Evolutionary conservation across 2,888 invertebrate genomes (phyloP), one percentile per base, ranked within the genome.

Genomic region (Theretra japonica): DNA sequence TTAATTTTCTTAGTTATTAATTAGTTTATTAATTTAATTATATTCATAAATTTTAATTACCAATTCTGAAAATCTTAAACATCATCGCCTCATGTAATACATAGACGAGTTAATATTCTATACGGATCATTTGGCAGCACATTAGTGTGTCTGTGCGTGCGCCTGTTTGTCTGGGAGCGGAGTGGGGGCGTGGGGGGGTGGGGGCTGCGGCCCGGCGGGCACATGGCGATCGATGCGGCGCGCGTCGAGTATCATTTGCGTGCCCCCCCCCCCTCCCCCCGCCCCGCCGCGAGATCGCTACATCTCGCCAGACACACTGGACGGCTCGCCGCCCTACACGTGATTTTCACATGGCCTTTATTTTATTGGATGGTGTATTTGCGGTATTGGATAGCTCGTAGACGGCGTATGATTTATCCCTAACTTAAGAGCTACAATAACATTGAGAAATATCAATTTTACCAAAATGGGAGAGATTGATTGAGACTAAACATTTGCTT

Each of bases 111-210:
- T 53, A 53, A 53, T 53, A 53, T 53, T 90, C 89, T 84, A 76
- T 79, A 82, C 88, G 90, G 92, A 89, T 93, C 92, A 93, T 93
- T 93, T 92, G 93, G 90, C 91, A 90, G 89, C 87, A 91, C 92
- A 91, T 92, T 90, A 82, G 82, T 78, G 83, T 83, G 88, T 84
- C 87, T 86, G 88, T 86, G 87, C 86, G 89, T 87, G 85, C 82
- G 84, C 81, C 85, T 85, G 86, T 86, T 85, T 84, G 84, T 74
- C 76, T 75, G 73, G 74, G 72, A 76, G 60, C 60, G 74, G 56
- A 73, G 19, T 75, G 75, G 77, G 73, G 76, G 75, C 76, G 77
- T 80, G 68, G 77, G 73, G 79, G 77, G 75, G 77, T 81, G 82
- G 80, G 82, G 79, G 84, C 76, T 82, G 87, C 83, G 86, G 88